Base-by-base conservation (phyloP, 2,797 vertebrate species). In the Oryzias dopingdopingensis region DNA sequence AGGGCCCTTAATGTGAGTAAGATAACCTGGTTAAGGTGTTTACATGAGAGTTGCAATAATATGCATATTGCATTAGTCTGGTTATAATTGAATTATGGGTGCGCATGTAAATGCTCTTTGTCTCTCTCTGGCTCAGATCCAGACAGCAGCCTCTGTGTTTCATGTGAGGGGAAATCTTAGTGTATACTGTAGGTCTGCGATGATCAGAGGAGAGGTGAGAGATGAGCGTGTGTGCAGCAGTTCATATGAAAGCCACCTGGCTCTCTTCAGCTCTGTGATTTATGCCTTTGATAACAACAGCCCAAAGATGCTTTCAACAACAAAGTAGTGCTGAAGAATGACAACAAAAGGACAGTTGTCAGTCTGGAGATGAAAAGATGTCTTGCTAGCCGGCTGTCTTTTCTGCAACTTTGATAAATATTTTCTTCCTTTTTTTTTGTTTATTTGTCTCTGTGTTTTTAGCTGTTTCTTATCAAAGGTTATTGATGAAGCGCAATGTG, bases 311-410 rank as follows among this genome's bases (percentile, higher is more conserved):
- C 88, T 90, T 77, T 87, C 76, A 89, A 82, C 85, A 83, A 79
- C 79, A 87, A 83, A 84, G 72, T 89, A 64, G 62, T 16, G 47
- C 79, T 70, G 83, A 87, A 83, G 83, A 80, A 85, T 81, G 75
- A 83, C 85, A 84, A 87, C 88, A 91, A 90, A 89, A 67, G 80
- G 84, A 84, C 88, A 87, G 87, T 91, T 89, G 84, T 91, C 90
- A 87, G 83, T 89, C 85, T 85, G 71, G 66, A 89, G 88, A 92
- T 91, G 88, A 92, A 91, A 91, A 90, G 90, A 91, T 89, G 85
- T 81, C 85, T 82, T 81, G 70, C 72, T 76, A 73, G 81, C 74
- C 83, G 78, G 63, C 62, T 69, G 72, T 65, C 65, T 72, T 73
- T 68, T 76, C 82, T 80, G 65, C 84, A 65, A 77, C 70, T 84